These are phyloP conservation scores for Hyla sarda DNA, from an alignment of 2,113 vertebrate genomes.

Conservation along the genomic window DNA sequence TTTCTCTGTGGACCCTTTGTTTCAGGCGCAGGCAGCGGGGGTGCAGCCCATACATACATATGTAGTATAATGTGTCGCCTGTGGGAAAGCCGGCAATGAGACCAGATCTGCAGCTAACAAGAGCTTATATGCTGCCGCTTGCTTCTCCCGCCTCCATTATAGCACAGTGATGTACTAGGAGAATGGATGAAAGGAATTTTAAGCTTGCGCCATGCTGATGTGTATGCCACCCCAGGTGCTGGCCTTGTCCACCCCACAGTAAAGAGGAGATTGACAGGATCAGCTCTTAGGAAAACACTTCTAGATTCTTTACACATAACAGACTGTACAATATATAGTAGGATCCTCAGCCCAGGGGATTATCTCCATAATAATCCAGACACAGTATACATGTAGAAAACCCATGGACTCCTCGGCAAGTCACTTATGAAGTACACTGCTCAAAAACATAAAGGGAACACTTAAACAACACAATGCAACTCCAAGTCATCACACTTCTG, in stretches of 20 bases:
- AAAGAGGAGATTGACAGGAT: neutral
- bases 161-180: neutral
- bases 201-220: neutral
- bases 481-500: no score
- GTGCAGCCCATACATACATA: neutral
- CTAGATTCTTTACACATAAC: no score
- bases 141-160: neutral
- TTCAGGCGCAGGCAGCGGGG: neutral
- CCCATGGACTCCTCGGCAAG: no score
- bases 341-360: no score
- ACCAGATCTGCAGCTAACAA: neutral
- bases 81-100: neutral
- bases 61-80: neutral
- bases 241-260: neutral
- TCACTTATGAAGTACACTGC: no score
- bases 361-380: no score
- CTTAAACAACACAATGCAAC: no score
- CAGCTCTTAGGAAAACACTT: no score
- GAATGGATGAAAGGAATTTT: neutral
- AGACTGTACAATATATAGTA: no score
- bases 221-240: neutral
- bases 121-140: neutral
- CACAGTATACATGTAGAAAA: no score
- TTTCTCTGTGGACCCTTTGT: constrained; percentile 1
- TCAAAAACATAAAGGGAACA: no score